phyloP scores from a whole-genome alignment of 2,888 invertebrate species.

The Chrysolina oricalcia region DNA sequence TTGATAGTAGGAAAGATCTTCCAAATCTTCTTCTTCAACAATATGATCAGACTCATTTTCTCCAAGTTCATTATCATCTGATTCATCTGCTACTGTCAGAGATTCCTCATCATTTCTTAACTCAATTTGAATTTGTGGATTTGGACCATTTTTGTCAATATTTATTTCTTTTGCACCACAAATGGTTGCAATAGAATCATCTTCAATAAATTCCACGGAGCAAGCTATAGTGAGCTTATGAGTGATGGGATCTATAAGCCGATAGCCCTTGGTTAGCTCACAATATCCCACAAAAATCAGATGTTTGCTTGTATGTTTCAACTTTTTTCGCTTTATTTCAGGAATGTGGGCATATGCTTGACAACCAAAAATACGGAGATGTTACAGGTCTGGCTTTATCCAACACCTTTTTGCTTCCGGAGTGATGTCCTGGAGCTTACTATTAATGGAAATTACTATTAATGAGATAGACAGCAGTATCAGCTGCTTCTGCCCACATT shows the following conservation, averaged over 20 bases:
- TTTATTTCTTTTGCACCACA: neutral
- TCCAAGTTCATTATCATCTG: too few species aligned
- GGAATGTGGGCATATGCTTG: conserved; percentile 44
- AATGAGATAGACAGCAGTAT: conserved; percentile 22
- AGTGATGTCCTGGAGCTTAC: conserved; percentile 36
- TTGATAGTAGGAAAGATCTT: too few species aligned
- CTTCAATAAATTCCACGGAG: conserved; percentile 51
- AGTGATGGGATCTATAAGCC: conserved; percentile 21
- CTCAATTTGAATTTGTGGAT: too few species aligned
- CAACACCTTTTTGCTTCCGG: conserved; percentile 48
- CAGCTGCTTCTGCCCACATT: conserved; percentile 47
- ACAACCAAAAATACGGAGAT: conserved; percentile 34
- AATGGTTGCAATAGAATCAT: neutral
- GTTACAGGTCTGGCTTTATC: conserved; percentile 38
- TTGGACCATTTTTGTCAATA: neutral
- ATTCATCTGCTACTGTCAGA: too few species aligned
- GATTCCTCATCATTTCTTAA: too few species aligned
- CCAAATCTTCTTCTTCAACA: too few species aligned
- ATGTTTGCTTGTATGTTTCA: conserved; percentile 45
- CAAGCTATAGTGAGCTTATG: conserved; percentile 43
- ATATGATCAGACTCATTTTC: too few species aligned
- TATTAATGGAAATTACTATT: conserved; percentile 38
- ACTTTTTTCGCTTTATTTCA: conserved; percentile 41
- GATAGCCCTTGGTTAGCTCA: conserved; percentile 42
- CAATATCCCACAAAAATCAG: conserved; percentile 45